phyloP scores from a whole-genome alignment of 1,140 invertebrate species.

The Melanaphis sacchari region DNA sequence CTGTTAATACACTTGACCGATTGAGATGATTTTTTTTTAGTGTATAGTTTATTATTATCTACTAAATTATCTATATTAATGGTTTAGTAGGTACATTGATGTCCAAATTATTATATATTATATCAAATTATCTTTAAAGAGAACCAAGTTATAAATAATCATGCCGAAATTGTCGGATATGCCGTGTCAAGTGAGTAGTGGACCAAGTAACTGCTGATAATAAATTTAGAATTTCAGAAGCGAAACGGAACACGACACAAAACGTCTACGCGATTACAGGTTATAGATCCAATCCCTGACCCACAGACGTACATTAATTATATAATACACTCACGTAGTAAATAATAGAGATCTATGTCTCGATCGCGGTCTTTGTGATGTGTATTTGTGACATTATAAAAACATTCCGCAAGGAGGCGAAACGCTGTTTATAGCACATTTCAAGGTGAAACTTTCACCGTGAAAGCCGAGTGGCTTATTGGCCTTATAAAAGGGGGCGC shows the following conservation, averaged over 20 bases:
- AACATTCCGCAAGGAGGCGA: neutral
- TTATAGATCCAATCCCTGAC: neutral
- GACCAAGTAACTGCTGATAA: neutral
- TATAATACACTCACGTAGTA: neutral
- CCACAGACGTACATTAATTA: neutral
- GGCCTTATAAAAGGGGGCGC: neutral
- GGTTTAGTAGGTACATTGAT: too few relatives aligned
- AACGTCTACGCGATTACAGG: neutral
- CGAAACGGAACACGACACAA: neutral
- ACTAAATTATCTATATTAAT: too few relatives aligned
- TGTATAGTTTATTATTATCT: neutral
- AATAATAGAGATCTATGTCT: neutral
- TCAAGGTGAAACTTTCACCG: neutral
- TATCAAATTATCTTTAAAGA: neutral
- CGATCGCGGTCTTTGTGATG: neutral
- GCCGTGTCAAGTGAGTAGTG: neutral
- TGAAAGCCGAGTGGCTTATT: neutral
- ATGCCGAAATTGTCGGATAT: neutral
- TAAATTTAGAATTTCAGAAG: neutral
- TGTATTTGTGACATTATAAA: neutral
- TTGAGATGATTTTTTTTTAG: neutral
- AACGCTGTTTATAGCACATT: neutral
- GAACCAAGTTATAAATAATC: neutral
- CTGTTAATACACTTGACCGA: neutral
- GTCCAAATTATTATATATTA: too few relatives aligned